Percentiles rank a stretch among this genome's conserved stretches.
These are phyloP conservation scores for Gymnodraco acuticeps DNA, from an alignment of 2,797 vertebrate species.

Conservation along the genomic window DNA sequence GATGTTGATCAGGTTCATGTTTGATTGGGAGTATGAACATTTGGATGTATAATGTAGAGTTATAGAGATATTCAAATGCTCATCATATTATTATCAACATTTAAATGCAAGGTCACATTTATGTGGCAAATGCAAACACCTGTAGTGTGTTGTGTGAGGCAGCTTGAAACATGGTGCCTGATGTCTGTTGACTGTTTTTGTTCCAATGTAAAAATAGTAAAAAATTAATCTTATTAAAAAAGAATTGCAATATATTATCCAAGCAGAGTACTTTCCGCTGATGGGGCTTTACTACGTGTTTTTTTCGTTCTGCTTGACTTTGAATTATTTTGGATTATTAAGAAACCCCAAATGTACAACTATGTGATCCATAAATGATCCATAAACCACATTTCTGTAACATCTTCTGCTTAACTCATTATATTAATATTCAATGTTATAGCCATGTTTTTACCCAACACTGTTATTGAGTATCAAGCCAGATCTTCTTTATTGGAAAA, in stretches of 20 bases:
- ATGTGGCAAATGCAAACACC: not conserved
- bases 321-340: not conserved
- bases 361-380: no score
- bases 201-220: no score
- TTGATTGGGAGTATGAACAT: constrained; percentile 7
- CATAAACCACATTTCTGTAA: not conserved
- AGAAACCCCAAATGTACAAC: not conserved
- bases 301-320: no score
- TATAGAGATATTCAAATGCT: not conserved
- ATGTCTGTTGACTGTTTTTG: no score
- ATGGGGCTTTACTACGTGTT: not conserved
- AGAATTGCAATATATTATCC: not conserved
- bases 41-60: not conserved
- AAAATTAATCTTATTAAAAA: no score
- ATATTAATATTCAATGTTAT: not conserved
- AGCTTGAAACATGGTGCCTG: no score
- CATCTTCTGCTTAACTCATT: not conserved
- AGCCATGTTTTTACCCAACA: not conserved
- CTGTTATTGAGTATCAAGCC: not conserved
- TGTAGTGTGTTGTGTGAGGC: not conserved
- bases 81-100: not conserved
- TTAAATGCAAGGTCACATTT: not conserved
- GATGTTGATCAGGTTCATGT: not conserved
- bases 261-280: not conserved
- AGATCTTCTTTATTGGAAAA: not conserved